phyloP scores from a whole-genome alignment of 2,888 invertebrate species.

The Acrobasis consociella region DNA sequence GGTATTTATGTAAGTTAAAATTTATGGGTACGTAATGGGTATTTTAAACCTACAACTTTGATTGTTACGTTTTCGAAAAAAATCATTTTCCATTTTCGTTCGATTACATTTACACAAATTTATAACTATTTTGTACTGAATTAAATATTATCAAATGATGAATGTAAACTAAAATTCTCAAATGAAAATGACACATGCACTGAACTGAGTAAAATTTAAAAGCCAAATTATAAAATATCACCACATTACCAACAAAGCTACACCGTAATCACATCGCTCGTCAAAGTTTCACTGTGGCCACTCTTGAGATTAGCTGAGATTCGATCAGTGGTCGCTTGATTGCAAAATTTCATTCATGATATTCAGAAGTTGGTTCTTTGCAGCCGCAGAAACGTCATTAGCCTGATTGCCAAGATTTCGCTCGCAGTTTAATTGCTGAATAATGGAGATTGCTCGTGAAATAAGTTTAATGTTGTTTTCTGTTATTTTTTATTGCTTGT shows the following conservation, averaged over 20 bases:
- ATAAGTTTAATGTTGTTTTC: not conserved
- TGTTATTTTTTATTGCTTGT: not conserved
- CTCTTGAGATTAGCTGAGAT: slow-evolving; percentile 34
- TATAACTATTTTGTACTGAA: too few relatives aligned
- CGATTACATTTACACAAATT: too few relatives aligned
- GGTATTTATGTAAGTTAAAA: too few relatives aligned
- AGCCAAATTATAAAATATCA: too few relatives aligned
- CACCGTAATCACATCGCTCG: slow-evolving; percentile 22
- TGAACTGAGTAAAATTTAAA: too few relatives aligned
- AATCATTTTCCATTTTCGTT: too few relatives aligned
- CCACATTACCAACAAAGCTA: not conserved
- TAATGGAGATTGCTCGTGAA: slow-evolving; percentile 13
- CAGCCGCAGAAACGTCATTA: slow-evolving; percentile 63
- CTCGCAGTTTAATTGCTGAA: slow-evolving; percentile 22
- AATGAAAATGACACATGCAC: too few relatives aligned
- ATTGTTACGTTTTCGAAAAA: too few relatives aligned
- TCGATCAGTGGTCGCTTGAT: slow-evolving; percentile 53
- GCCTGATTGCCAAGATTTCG: slow-evolving; percentile 50
- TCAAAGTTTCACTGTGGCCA: slow-evolving; percentile 10
- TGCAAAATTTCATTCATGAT: slow-evolving; percentile 64
- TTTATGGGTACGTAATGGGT: too few relatives aligned
- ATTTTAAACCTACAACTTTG: too few relatives aligned
- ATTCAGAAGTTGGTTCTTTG: slow-evolving; percentile 44
- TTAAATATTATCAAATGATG: too few relatives aligned
- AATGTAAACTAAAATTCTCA: too few relatives aligned